Evolutionary conservation across 2,888 invertebrate species (phyloP).

Genomic region (Labia minor): DNA sequence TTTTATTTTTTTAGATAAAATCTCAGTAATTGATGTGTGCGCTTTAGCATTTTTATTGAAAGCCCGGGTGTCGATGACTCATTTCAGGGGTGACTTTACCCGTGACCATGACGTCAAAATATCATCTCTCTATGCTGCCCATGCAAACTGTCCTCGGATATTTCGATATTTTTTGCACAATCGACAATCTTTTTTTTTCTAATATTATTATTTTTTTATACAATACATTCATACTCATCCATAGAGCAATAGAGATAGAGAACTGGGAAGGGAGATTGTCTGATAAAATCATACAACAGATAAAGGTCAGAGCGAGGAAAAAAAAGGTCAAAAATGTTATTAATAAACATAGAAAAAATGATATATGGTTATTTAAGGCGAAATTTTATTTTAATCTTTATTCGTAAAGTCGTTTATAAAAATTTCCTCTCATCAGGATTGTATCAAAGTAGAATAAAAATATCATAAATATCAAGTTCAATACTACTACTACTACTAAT

Average conservation of each 20-base stretch:
- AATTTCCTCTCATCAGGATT: no score
- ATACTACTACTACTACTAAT: no score
- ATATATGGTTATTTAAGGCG: no score
- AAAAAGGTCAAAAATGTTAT: conserved; percentile 2
- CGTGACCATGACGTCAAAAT: conserved; percentile 2
- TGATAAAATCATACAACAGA: neutral
- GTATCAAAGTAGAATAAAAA: no score
- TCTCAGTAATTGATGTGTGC: conserved; percentile 13
- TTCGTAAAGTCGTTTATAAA: no score
- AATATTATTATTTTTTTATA: conserved; percentile 9
- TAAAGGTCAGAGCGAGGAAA: neutral
- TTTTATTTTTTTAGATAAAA: neutral
- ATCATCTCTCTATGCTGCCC: neutral
- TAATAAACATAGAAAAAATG: conserved; percentile 3
- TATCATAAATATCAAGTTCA: no score
- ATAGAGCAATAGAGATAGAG: no score
- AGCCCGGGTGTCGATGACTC: neutral
- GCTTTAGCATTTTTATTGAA: conserved; percentile 3
- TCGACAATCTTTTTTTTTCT: neutral
- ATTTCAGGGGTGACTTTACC: neutral
- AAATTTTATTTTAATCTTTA: no score
- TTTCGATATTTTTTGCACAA: neutral
- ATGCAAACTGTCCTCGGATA: conserved; percentile 13
- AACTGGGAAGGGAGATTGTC: neutral
- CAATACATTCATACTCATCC: neutral